Evolutionary conservation across 2,888 invertebrate species (phyloP).

Genomic region (Cynaeus angustus): DNA sequence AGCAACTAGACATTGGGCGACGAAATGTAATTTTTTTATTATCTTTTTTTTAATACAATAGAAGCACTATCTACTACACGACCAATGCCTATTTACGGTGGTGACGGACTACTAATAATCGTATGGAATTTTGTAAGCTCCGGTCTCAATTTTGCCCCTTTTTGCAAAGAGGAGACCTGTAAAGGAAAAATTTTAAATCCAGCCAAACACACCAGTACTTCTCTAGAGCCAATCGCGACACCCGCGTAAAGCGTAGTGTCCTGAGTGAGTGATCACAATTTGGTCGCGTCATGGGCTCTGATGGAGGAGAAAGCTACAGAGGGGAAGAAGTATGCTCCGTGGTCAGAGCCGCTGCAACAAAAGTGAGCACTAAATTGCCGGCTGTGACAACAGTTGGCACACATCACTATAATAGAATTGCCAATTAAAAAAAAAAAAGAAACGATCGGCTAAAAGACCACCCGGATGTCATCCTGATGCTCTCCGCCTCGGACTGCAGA

Average conservation of each 20-base stretch:
- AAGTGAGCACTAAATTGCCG: conserved; percentile 67
- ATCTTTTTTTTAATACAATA: too few species aligned
- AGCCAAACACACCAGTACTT: conserved; percentile 64
- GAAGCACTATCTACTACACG: conserved; percentile 22
- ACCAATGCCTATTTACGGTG: conserved; percentile 21
- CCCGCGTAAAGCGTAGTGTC: conserved; percentile 50
- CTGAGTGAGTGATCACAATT: conserved; percentile 50
- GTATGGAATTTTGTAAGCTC: conserved; percentile 59
- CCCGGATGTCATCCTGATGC: conserved; percentile 52
- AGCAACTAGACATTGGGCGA: conserved; percentile 18
- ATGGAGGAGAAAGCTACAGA: conserved; percentile 62
- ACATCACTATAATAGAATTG: conserved; percentile 69
- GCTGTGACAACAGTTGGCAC: conserved; percentile 71
- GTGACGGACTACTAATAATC: conserved; percentile 11
- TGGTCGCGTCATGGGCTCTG: conserved; percentile 62
- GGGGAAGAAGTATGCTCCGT: conserved; percentile 69
- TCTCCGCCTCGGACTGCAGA: conserved; percentile 56
- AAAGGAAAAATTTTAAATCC: conserved; percentile 73
- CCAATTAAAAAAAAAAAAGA: conserved; percentile 62
- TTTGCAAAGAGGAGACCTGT: conserved; percentile 95
- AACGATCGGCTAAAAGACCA: conserved; percentile 41
- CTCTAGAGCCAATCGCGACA: conserved; percentile 59
- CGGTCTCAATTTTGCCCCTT: conserved; percentile 82
- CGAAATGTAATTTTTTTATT: conserved; percentile 7
- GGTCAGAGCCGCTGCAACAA: conserved; percentile 72